Base-by-base conservation (phyloP, 2,797 vertebrate species). In the Melopsittacus undulatus region DNA sequence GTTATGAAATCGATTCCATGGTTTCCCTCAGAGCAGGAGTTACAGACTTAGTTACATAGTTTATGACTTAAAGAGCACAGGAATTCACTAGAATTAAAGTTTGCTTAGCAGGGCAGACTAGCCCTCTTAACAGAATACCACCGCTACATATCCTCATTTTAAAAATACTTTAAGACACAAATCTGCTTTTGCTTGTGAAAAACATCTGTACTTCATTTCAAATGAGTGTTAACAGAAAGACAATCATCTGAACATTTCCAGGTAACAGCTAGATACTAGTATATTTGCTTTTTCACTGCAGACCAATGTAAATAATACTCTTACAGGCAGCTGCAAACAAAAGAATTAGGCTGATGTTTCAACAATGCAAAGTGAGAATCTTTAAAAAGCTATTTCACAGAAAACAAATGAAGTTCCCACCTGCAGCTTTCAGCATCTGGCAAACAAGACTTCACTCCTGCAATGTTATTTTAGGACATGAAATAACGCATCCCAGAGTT, bases 391-490 rank as follows among this genome's bases (percentile, higher is more conserved):
- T 75, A 51, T 87, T 74, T 75, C 22, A 72, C 11, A 64, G 48
- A 94, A 69, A 89, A 92, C 73, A 84, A 90, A 84, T 90, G 5
- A 88, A 79, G 45, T 92, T 94, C 96, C 81, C 75, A 87, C 73
- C 56, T 94, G 36, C 66, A 87, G 49, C 18, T 74, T 89, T 82
- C 76, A 74, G 45, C 42, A 48, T 90, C 87, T 97, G 70, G 92
- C 72, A 91, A 94, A 52, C 12, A 75, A 67, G 82, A 67, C 66
- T 78, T 72, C 43, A 63, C 52, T 96, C 88, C 92, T 94, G 90
- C 76, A 85, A 81, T 83, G 91, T 67, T 77, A 68, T 80, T 93
- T 89, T 80, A 96, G 90, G 80, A 83, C 81, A 96, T 76, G 40
- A 57, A 83, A 96, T 92, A 94, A 54, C 27, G 24, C 87, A 78